Percentiles rank a stretch among this genome's conserved stretches.
Evolutionary conservation across 2,797 vertebrate species (phyloP).

Genomic region (Phoeniculus purpureus): DNA sequence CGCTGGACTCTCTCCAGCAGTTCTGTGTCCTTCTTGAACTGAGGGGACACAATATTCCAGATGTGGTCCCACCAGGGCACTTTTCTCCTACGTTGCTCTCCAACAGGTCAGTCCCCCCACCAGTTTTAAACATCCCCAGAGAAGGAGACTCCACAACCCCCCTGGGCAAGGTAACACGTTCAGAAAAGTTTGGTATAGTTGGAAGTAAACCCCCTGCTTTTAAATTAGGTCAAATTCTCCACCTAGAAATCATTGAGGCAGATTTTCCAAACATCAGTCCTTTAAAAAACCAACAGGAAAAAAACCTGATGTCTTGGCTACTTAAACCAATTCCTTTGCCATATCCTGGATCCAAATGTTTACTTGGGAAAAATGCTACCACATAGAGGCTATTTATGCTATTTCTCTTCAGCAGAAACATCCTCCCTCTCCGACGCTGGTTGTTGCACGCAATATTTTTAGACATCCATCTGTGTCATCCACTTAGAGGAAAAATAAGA

Average conservation of each 20-base stretch:
- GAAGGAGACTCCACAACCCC: too few relatives aligned
- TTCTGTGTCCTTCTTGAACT: too few relatives aligned
- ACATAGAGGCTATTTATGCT: slow-evolving; percentile 59
- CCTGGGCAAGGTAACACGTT: too few relatives aligned
- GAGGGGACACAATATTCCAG: too few relatives aligned
- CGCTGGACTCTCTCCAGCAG: too few relatives aligned
- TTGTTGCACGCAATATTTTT: slow-evolving; percentile 74
- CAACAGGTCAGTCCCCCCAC: too few relatives aligned
- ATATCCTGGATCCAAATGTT: slow-evolving; percentile 21
- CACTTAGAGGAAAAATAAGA: slow-evolving; percentile 17
- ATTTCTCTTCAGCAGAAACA: slow-evolving; percentile 47
- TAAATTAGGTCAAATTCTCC: neutral
- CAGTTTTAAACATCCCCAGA: too few relatives aligned
- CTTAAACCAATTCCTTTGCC: neutral
- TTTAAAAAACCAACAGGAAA: neutral
- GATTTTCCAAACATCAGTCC: neutral
- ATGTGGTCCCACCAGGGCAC: too few relatives aligned
- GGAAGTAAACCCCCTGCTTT: neutral
- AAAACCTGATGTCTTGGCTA: neutral
- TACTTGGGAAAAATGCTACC: neutral
- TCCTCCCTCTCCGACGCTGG: slow-evolving; percentile 47
- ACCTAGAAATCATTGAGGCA: neutral
- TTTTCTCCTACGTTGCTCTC: too few relatives aligned
- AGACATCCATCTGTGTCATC: slow-evolving; percentile 51
- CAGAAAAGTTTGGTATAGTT: neutral